Evolutionary conservation across 2,888 invertebrate genomes (phyloP).

Genomic region (Diaprepes abbreviatus): DNA sequence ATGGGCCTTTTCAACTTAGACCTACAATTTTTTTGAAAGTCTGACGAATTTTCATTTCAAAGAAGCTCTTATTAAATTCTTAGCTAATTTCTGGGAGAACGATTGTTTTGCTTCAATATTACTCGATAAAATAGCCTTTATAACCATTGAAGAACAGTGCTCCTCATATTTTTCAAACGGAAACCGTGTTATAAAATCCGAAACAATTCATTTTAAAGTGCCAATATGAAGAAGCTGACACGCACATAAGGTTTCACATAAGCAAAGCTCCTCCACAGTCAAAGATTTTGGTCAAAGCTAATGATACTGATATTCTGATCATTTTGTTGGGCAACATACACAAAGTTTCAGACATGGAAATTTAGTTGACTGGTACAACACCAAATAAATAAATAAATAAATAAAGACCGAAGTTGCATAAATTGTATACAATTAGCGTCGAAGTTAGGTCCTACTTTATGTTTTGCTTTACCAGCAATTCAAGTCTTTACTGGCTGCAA

Average conservation of each 20-base stretch:
- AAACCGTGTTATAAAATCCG: conserved; percentile 37
- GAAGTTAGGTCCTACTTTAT: background rate
- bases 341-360: conserved; percentile 51
- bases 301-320: conserved; percentile 52
- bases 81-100: conserved; percentile 55
- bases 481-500: background rate
- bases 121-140: conserved; percentile 51
- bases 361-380: conserved; percentile 45
- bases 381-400: background rate
- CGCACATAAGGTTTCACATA: conserved; percentile 52
- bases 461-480: background rate
- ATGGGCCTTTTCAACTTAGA: conserved; percentile 57
- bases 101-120: conserved; percentile 53
- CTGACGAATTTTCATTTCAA: conserved; percentile 59
- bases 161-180: conserved; percentile 36
- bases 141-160: conserved; percentile 51
- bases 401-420: background rate
- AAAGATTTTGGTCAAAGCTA: conserved; percentile 40
- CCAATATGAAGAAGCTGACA: conserved; percentile 56
- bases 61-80: conserved; percentile 57
- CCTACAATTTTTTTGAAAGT: conserved; percentile 56
- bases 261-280: conserved; percentile 40
- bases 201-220: conserved; percentile 49
- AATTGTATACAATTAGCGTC: background rate
- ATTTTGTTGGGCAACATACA: conserved; percentile 56